Conservation (phyloP, 2,888 invertebrate genomes). For the Agonopterix arenella region DNA sequence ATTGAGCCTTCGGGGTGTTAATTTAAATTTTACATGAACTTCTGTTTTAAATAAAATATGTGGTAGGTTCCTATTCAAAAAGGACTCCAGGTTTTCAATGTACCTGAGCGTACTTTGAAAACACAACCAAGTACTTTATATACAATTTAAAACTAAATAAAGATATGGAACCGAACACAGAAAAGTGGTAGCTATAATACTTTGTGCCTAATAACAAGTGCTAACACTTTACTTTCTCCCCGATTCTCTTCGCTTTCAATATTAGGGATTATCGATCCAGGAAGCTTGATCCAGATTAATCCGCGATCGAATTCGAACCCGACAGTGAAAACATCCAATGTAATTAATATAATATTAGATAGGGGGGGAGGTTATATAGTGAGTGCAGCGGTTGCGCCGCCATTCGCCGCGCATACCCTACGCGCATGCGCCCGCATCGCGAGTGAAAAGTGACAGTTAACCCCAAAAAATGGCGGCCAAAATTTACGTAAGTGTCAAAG, state of each 20-base stretch:
- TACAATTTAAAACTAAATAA: no score
- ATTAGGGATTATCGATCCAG: conserved; percentile 31
- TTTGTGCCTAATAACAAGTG: not conserved
- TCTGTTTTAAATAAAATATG: no score
- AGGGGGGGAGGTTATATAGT: conserved; percentile 71
- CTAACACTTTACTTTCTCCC: not conserved
- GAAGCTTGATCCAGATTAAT: conserved; percentile 63
- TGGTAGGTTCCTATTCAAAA: no score
- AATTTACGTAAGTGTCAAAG: conserved; percentile 73
- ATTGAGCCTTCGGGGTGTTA: no score
- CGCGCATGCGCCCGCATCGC: conserved; percentile 63
- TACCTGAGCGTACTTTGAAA: no score
- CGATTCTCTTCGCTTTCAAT: not conserved
- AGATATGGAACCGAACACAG: no score
- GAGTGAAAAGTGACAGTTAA: conserved; percentile 64
- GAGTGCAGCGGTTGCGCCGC: conserved; percentile 33
- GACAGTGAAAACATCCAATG: conserved; percentile 60
- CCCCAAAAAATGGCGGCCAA: conserved; percentile 65
- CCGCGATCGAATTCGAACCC: conserved; percentile 20
- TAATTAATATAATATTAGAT: conserved; percentile 68
- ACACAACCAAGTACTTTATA: no score
- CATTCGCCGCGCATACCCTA: conserved; percentile 66
- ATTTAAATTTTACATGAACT: no score
- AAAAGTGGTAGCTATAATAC: no score
- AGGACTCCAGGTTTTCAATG: no score